Conservation (phyloP, 1,140 invertebrate genomes). For the Eumaeus atala region DNA sequence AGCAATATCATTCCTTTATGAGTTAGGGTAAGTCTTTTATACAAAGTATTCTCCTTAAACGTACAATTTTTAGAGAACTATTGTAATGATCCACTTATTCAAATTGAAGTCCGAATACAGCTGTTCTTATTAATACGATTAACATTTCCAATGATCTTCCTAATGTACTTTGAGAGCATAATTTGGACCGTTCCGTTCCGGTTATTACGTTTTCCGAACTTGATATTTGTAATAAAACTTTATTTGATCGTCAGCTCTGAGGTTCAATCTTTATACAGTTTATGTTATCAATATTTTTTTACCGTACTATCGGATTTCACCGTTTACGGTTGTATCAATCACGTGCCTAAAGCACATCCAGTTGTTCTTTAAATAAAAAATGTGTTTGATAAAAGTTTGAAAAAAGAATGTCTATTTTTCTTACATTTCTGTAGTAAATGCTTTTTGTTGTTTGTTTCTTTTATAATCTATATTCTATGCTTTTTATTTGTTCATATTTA, state of each 20-base stretch:
- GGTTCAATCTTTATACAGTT: constrained; percentile 28
- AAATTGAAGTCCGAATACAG: no score
- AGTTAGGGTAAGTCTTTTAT: no score
- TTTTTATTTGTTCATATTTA: no score
- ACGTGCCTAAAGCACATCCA: neutral
- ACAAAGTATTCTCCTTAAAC: no score
- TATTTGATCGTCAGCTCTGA: constrained; percentile 35
- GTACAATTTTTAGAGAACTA: no score
- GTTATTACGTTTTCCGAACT: constrained; percentile 42
- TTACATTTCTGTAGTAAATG: no score
- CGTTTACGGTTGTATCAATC: constrained; percentile 2
- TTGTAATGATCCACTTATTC: no score
- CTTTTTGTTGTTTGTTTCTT: no score
- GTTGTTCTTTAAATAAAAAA: neutral
- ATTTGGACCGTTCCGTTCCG: constrained; percentile 41
- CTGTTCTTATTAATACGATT: neutral
- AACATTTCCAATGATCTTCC: constrained; percentile 13
- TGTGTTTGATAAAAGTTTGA: neutral
- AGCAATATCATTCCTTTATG: no score
- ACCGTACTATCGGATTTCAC: constrained; percentile 1
- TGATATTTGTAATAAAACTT: constrained; percentile 37
- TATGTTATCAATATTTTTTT: constrained; percentile 7
- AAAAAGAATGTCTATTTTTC: neutral
- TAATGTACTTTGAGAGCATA: constrained; percentile 44
- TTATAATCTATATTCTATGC: no score